Evolutionary conservation across 2,113 vertebrate genomes (phyloP).

Genomic region (Deroptyus accipitrinus): DNA sequence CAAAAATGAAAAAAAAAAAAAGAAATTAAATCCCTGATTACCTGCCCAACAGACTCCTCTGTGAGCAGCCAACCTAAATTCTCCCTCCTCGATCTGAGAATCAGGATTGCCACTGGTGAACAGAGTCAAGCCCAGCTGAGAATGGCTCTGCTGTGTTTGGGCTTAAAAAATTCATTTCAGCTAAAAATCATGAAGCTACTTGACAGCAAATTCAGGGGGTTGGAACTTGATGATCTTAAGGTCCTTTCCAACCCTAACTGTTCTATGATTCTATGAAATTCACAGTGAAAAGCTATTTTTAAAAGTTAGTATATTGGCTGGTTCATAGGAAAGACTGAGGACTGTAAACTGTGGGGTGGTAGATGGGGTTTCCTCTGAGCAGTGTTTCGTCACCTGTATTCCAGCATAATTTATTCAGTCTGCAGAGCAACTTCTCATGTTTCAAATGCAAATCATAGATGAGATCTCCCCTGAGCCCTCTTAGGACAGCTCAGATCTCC

Average conservation of each 20-base stretch:
- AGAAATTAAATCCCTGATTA: neutral
- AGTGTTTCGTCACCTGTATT: neutral
- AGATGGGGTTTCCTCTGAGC: neutral
- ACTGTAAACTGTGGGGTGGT: neutral
- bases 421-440: neutral
- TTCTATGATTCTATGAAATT: neutral
- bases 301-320: neutral
- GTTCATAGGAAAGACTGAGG: neutral
- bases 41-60: neutral
- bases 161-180: neutral
- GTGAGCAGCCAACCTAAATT: neutral
- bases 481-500: rapidly evolving
- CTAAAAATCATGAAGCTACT: neutral
- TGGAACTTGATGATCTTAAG: neutral
- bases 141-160: neutral
- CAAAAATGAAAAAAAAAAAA: neutral
- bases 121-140: neutral
- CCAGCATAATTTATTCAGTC: neutral
- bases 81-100: neutral
- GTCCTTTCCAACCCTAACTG: neutral
- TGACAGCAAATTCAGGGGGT: neutral
- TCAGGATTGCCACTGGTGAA: neutral
- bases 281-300: neutral
- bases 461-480: neutral
- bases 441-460: neutral